Conservation (phyloP, 2,888 invertebrate genomes). For the Eupithecia vulgata region DNA sequence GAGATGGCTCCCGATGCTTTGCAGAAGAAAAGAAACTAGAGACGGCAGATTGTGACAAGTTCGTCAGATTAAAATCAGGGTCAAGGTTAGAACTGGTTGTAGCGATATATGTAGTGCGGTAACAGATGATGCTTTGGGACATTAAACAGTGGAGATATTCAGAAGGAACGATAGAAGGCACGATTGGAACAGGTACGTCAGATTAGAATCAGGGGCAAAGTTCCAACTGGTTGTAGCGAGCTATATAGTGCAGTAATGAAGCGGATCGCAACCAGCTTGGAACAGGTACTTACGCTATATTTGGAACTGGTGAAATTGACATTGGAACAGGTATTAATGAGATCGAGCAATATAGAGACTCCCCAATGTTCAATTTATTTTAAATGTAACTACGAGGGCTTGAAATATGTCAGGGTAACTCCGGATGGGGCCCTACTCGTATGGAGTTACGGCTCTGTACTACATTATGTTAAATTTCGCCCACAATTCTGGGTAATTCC, state of each 20-base stretch:
- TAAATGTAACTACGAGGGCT: background rate
- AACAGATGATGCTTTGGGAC: too few relatives aligned
- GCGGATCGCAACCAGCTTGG: too few relatives aligned
- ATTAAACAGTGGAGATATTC: too few relatives aligned
- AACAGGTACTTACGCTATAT: too few relatives aligned
- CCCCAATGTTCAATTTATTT: background rate
- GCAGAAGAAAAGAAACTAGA: constrained; percentile 93
- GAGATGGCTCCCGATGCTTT: constrained; percentile 93
- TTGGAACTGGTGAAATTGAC: too few relatives aligned
- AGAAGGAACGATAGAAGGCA: too few relatives aligned
- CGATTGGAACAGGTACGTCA: background rate
- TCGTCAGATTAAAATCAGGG: background rate
- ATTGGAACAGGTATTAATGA: background rate
- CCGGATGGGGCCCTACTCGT: background rate
- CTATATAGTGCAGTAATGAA: too few relatives aligned
- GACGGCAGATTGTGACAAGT: constrained; percentile 90
- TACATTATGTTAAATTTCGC: background rate
- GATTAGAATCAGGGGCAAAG: too few relatives aligned
- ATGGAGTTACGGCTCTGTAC: background rate
- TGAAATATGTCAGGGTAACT: background rate
- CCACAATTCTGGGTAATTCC: background rate
- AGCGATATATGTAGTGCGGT: too few relatives aligned
- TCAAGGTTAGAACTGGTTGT: too few relatives aligned
- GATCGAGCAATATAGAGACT: too few relatives aligned
- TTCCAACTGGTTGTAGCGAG: background rate